Evolutionary conservation across 2,797 vertebrate genomes (phyloP).

Genomic region (Lutjanus argentimaculatus): DNA sequence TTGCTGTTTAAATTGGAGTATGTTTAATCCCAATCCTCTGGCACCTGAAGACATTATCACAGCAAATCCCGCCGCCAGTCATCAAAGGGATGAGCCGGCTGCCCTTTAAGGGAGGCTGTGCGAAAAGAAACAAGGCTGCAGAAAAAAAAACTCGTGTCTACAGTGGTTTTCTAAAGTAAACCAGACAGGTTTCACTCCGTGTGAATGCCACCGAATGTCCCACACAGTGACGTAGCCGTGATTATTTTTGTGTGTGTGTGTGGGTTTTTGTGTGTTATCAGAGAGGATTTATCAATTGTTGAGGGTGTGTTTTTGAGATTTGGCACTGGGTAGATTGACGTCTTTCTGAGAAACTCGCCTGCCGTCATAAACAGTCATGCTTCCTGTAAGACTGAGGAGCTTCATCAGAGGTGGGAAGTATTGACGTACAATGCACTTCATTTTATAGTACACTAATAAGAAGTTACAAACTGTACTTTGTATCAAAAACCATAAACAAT

Average conservation of each 20-base stretch:
- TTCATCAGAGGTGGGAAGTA: too few relatives aligned
- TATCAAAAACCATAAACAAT: too few relatives aligned
- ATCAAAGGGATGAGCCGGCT: conserved; percentile 79
- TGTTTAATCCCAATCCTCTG: conserved; percentile 84
- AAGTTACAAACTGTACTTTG: too few relatives aligned
- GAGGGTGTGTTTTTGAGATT: conserved; percentile 30
- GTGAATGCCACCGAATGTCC: conserved; percentile 59
- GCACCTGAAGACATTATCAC: conserved; percentile 85
- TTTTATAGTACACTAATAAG: too few relatives aligned
- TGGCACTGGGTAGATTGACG: conserved; percentile 35
- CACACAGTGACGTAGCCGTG: conserved; percentile 26
- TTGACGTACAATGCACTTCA: too few relatives aligned
- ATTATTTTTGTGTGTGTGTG: conserved; percentile 28
- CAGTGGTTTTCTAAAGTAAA: conserved; percentile 55
- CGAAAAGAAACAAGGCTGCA: conserved; percentile 50
- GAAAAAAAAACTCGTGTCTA: conserved; percentile 50
- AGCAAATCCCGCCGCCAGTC: conserved; percentile 79
- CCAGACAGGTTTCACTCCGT: conserved; percentile 54
- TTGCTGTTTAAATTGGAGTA: conserved; percentile 81
- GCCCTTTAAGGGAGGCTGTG: conserved; percentile 77
- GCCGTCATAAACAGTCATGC: conserved; percentile 15
- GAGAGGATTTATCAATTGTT: conserved; percentile 44
- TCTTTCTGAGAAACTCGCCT: conserved; percentile 30
- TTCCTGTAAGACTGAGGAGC: neutral
- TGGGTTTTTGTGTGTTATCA: conserved; percentile 17